Evolutionary conservation across 2,888 invertebrate genomes (phyloP).

Genomic region (Mesorhabditis sp.): DNA sequence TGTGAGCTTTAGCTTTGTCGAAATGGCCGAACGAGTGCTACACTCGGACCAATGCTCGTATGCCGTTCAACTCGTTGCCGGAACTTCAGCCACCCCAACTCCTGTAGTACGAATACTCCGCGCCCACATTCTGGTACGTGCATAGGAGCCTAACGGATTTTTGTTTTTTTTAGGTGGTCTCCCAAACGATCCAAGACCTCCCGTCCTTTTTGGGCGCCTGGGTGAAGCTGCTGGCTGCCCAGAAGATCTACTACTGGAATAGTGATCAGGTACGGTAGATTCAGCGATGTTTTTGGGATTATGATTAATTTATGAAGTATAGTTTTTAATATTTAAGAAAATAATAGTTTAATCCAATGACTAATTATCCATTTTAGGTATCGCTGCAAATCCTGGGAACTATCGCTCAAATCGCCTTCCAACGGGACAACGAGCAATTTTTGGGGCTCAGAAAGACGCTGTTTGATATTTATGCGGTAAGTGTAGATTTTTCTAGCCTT

Average conservation of each 20-base stretch:
- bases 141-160: conserved; percentile 4
- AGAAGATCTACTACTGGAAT: conserved; percentile 27
- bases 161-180: background rate
- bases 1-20: conserved; percentile 38
- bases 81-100: conserved; percentile 46
- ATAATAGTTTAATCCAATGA: background rate
- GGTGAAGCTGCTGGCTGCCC: conserved; percentile 25
- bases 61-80: conserved; percentile 47
- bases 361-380: conserved; percentile 21
- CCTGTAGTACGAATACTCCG: conserved; percentile 44
- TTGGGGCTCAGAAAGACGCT: conserved; percentile 36
- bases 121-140: conserved; percentile 40
- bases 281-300: conserved; percentile 9
- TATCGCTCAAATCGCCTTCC: conserved; percentile 38
- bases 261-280: conserved; percentile 29
- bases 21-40: conserved; percentile 43
- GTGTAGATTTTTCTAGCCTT: background rate
- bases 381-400: conserved; percentile 41
- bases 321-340: background rate
- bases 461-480: conserved; percentile 36
- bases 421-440: conserved; percentile 31
- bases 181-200: background rate
- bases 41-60: conserved; percentile 51
- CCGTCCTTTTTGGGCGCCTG: conserved; percentile 19
- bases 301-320: background rate